A percentile compares a stretch with the other conserved stretches of the same genome.
Evolutionary conservation across 1,140 invertebrate genomes (phyloP).

Genomic region (Pissodes strobi): DNA sequence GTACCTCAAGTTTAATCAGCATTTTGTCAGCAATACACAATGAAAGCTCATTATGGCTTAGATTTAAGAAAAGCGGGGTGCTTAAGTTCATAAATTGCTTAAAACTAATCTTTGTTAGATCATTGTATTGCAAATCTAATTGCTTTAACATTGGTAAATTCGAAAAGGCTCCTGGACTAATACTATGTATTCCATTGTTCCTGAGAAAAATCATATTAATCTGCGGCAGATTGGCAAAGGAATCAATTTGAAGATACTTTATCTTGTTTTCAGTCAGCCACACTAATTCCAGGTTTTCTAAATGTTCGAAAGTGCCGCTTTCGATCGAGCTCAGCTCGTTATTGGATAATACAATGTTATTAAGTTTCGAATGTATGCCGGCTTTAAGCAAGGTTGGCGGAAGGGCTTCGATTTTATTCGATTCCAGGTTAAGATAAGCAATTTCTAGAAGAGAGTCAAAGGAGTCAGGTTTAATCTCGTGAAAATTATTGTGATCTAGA

Average conservation of each 20-base stretch:
- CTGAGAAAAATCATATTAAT: conserved; percentile 72
- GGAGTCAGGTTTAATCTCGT: conserved; percentile 65
- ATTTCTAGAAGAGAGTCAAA: conserved; percentile 69
- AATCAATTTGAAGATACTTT: conserved; percentile 59
- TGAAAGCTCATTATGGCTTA: conserved; percentile 70
- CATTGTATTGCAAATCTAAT: conserved; percentile 74
- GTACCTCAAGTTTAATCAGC: conserved; percentile 64
- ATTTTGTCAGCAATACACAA: conserved; percentile 63
- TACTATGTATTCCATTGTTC: conserved; percentile 66
- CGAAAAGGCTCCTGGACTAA: conserved; percentile 67
- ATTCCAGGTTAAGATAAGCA: conserved; percentile 84
- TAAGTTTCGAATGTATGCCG: conserved; percentile 72
- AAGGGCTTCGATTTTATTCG: conserved; percentile 72
- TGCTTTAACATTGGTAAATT: conserved; percentile 70
- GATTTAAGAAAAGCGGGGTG: conserved; percentile 67
- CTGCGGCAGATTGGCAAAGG: conserved; percentile 70
- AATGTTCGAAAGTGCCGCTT: conserved; percentile 66
- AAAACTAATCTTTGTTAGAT: conserved; percentile 67
- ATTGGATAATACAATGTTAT: conserved; percentile 76
- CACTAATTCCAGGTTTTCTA: conserved; percentile 70
- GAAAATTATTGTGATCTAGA: conserved; percentile 86
- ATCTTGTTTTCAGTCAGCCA: conserved; percentile 75
- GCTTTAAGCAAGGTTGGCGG: conserved; percentile 69
- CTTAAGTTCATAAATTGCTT: conserved; percentile 70
- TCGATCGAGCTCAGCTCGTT: conserved; percentile 69